These are phyloP conservation scores for Troides helena DNA, from an alignment of 2,888 invertebrate species.

Conservation along the genomic window DNA sequence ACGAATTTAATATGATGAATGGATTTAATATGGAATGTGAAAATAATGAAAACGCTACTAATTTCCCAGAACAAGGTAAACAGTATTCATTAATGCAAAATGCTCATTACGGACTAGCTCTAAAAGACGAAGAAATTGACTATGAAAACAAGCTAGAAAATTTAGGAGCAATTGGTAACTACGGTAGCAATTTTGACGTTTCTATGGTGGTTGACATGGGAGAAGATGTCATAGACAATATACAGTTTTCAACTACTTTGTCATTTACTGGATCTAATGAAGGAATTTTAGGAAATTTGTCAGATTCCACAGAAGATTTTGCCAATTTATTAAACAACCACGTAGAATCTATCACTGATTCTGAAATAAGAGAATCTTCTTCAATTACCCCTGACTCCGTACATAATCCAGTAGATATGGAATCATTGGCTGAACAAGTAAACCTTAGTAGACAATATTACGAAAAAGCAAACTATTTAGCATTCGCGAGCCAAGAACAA, in stretches of 20 bases:
- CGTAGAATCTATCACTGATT: constrained; percentile 83
- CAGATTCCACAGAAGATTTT: constrained; percentile 90
- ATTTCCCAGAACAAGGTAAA: constrained; percentile 81
- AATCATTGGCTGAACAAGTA: constrained; percentile 88
- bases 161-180: constrained; percentile 80
- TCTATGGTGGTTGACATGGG: constrained; percentile 93
- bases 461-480: constrained; percentile 74
- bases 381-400: constrained; percentile 85
- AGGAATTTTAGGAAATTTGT: constrained; percentile 87
- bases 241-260: constrained; percentile 90
- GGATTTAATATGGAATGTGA: constrained; percentile 89
- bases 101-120: constrained; percentile 88
- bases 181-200: constrained; percentile 85
- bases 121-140: constrained; percentile 91
- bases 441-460: constrained; percentile 81
- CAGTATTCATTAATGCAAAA: constrained; percentile 90
- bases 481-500: constrained; percentile 74
- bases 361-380: constrained; percentile 85
- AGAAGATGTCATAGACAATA: constrained; percentile 87
- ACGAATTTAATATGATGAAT: constrained; percentile 85
- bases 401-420: constrained; percentile 84
- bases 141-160: constrained; percentile 89
- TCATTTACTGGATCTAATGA: constrained; percentile 90
- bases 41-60: constrained; percentile 81
- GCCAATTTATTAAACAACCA: constrained; percentile 87